Evolutionary conservation across 2,888 invertebrate genomes (phyloP).

Genomic region (Heliconius cydno): DNA sequence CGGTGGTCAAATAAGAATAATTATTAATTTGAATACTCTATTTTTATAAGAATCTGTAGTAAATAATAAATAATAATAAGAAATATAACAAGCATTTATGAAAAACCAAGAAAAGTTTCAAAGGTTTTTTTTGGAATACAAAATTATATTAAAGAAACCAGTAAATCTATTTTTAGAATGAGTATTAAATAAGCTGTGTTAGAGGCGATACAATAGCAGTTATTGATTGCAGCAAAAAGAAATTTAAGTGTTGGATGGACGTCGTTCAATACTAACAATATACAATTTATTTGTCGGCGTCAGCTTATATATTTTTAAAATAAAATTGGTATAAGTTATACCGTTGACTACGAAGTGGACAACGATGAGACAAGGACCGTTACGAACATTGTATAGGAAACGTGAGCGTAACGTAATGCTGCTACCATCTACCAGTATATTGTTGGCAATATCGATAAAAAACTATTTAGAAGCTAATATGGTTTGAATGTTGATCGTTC

Average conservation of each 20-base stretch:
- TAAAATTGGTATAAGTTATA: constrained; percentile 68
- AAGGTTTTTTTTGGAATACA: neutral
- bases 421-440: constrained; percentile 61
- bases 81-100: neutral
- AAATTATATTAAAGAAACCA: neutral
- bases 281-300: constrained; percentile 49
- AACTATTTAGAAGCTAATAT: constrained; percentile 54
- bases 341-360: constrained; percentile 67
- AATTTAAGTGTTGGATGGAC: constrained; percentile 53
- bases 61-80: neutral
- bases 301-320: constrained; percentile 61
- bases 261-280: constrained; percentile 62
- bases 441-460: constrained; percentile 56
- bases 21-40: neutral
- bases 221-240: constrained; percentile 55
- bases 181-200: constrained; percentile 50
- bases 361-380: constrained; percentile 64
- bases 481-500: constrained; percentile 49
- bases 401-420: constrained; percentile 68
- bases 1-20: neutral
- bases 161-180: constrained; percentile 5
- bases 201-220: constrained; percentile 54
- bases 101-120: neutral
- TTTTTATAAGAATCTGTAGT: neutral
- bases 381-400: constrained; percentile 69